These are phyloP conservation scores for Barnardius zonarius DNA, from an alignment of 2,113 vertebrate species.

Conservation along the genomic window DNA sequence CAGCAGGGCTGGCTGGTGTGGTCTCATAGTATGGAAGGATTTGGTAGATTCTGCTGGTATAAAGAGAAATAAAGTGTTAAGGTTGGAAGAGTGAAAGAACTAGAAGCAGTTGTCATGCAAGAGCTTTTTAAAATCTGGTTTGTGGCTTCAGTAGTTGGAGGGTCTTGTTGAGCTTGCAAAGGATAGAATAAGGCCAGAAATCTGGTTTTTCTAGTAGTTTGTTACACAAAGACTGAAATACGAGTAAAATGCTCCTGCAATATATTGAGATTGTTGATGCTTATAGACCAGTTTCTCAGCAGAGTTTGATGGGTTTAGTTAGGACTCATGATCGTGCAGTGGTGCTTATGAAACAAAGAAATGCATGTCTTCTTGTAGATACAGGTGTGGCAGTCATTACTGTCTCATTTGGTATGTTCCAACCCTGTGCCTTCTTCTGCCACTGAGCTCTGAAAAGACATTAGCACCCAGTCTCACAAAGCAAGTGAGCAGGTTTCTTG, in stretches of 20 bases:
- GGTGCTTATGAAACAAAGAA: background rate
- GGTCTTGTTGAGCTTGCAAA: background rate
- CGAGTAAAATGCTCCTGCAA: background rate
- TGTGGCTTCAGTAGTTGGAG: background rate
- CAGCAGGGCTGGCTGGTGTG: background rate
- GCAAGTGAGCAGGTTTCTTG: background rate
- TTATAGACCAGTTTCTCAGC: background rate
- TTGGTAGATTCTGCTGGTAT: background rate
- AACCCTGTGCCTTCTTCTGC: background rate
- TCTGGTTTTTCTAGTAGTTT: background rate
- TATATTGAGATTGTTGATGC: background rate
- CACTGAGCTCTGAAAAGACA: background rate
- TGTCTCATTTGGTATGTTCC: rapidly evolving
- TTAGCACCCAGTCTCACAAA: background rate
- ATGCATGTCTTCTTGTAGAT: background rate
- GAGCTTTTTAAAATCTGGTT: background rate
- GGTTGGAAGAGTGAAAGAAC: background rate
- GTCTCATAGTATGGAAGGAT: background rate
- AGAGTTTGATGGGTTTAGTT: background rate
- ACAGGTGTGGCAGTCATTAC: background rate
- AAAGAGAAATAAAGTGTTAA: background rate
- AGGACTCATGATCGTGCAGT: background rate
- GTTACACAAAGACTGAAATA: background rate
- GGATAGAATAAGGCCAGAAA: background rate
- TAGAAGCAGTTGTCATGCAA: background rate